These are phyloP conservation scores for Callospermophilus lateralis DNA, from an alignment of 2,113 vertebrate genomes.

Conservation along the genomic window DNA sequence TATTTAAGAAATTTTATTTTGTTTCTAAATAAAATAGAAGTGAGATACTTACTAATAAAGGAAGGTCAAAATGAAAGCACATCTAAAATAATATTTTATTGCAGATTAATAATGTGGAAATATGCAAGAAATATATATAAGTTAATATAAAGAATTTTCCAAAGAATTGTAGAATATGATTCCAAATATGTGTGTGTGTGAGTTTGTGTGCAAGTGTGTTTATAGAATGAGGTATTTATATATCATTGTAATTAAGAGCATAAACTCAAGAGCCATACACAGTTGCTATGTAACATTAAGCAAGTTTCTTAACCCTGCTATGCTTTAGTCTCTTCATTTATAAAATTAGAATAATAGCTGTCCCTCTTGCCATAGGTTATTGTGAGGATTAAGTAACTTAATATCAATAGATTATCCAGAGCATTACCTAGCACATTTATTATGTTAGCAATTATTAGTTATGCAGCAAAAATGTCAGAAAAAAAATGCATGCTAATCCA, in stretches of 20 bases:
- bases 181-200: not conserved
- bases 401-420: conserved; percentile 10
- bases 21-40: not conserved
- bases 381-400: conserved; percentile 21
- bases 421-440: not conserved
- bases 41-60: not conserved
- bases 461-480: not conserved
- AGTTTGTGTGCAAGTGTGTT: not conserved
- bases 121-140: not conserved
- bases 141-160: not conserved
- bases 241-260: conserved; percentile 25
- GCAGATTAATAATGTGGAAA: not conserved
- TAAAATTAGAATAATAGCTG: conserved; percentile 21
- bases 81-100: conserved; percentile 46
- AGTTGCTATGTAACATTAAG: not conserved
- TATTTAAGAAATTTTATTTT: conserved; percentile 13
- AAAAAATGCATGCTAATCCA: not conserved
- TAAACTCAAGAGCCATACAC: not conserved
- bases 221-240: not conserved
- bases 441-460: not conserved
- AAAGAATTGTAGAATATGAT: not conserved
- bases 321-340: conserved; percentile 22
- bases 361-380: not conserved
- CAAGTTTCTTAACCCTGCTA: not conserved
- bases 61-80: not conserved